Conservation (phyloP, 2,113 vertebrate species). For the Petrocephalus microphthalmus region DNA sequence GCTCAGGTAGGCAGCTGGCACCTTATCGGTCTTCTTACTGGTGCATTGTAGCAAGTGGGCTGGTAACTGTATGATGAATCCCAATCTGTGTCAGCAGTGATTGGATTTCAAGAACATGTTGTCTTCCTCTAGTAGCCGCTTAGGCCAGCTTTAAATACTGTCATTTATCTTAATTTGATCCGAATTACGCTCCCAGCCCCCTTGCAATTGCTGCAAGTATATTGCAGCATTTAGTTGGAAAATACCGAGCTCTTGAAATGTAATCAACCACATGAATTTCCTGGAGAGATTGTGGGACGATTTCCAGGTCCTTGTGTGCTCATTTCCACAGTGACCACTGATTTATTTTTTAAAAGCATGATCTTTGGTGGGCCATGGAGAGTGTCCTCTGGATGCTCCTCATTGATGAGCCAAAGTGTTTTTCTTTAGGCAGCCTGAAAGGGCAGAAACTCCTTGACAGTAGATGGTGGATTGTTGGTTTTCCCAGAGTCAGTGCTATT, state of each 20-base stretch:
- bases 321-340: constrained; percentile 5
- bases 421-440: background rate
- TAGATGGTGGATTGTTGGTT: background rate
- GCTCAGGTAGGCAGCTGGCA: constrained; percentile 76
- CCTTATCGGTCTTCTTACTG: background rate
- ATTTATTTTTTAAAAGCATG: background rate
- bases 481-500: background rate
- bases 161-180: constrained; percentile 6
- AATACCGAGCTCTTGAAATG: constrained; percentile 3
- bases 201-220: background rate
- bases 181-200: background rate
- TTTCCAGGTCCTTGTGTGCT: background rate
- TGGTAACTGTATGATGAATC: background rate
- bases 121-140: background rate
- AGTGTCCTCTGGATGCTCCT: background rate
- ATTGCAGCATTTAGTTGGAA: background rate
- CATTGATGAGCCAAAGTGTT: background rate
- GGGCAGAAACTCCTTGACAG: background rate
- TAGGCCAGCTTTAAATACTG: background rate
- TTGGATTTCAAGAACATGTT: background rate
- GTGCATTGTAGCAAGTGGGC: too few relatives aligned
- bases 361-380: background rate
- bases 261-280: background rate
- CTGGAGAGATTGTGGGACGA: background rate
- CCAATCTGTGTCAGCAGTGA: background rate